Evolutionary conservation across 2,113 vertebrate species (phyloP).

Genomic region (Ceuthmochares aereus): DNA sequence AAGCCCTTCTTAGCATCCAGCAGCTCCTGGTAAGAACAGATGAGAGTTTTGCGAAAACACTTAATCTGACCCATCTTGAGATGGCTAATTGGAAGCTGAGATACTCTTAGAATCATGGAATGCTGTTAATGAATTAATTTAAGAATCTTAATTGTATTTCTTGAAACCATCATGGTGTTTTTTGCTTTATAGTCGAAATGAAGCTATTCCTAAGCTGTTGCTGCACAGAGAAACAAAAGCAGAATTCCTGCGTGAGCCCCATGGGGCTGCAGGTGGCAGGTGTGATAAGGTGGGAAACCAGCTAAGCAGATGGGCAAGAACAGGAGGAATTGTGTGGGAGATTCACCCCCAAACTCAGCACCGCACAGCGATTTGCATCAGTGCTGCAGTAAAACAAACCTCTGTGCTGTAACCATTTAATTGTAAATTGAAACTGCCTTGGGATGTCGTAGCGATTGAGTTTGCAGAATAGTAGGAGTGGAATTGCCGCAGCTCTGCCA

Average conservation of each 20-base stretch:
- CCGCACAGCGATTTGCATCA: constrained; percentile 1
- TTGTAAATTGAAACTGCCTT: constrained; percentile 49
- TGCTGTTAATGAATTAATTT: neutral
- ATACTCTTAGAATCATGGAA: neutral
- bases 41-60: neutral
- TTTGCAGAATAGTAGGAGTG: neutral
- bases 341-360: neutral
- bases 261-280: neutral
- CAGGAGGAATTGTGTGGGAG: neutral
- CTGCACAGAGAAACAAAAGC: neutral
- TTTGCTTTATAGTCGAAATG: neutral
- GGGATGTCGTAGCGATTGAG: neutral
- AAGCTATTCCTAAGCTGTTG: neutral
- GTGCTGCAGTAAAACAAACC: neutral
- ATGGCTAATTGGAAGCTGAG: neutral
- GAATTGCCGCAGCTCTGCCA: neutral
- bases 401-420: neutral
- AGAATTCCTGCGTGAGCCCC: neutral
- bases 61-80: neutral
- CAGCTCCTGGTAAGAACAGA: neutral
- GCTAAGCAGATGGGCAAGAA: neutral
- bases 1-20: neutral
- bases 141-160: neutral
- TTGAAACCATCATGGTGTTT: neutral
- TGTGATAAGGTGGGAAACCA: neutral